Base-by-base conservation (phyloP, 2,888 invertebrate species). In the Exephanes ischioxanthus region DNA sequence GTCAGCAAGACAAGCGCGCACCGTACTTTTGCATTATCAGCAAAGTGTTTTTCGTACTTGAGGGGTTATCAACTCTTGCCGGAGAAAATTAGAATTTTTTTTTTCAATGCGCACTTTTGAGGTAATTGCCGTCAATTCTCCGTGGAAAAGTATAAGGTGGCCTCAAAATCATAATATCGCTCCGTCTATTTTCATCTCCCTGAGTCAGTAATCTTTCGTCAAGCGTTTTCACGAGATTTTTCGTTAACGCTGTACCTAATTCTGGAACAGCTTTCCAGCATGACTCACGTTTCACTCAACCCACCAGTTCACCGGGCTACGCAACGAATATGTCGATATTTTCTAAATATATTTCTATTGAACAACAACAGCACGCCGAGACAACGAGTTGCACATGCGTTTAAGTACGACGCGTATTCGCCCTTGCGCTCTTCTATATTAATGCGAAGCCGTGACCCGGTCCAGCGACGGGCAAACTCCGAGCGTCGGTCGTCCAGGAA, bases 401-500 rank as follows among this genome's bases (percentile, higher is more conserved):
- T 53, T 70, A 71, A 41, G 55, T 58, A 70, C 26, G 48, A 63
- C 14, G 63, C 7, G 55, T 26, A 66, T 41, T 37, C 76, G 83
- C 83, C 87, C 86, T 88, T 87, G 86, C 14, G 37, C 61, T 71
- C 78, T 83, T 86, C 63, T 83, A 86, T 87, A 89, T 85, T 81
- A 87, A 84, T 84, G 83, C 85, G 78, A 81, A 87, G 82, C 84
- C 89, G 78, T 89, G 89, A 90, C 87, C 83, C 75, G 86, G 81
- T 90, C 88, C 89, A 91, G 89, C 76, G 80, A 82, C 66, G 78
- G 61, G 66, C 79, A 30, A 14, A 70, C 76, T 80, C 45, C 45
- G 66, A 76, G 71, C 79, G 71, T 84, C 83, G 48, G 70, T 75
- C 72, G 83, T 89, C 90, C 89, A 89, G 87, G 90, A 91, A 92